phyloP scores from a whole-genome alignment of 2,113 vertebrate genomes.

The Taurulus bubalis region DNA sequence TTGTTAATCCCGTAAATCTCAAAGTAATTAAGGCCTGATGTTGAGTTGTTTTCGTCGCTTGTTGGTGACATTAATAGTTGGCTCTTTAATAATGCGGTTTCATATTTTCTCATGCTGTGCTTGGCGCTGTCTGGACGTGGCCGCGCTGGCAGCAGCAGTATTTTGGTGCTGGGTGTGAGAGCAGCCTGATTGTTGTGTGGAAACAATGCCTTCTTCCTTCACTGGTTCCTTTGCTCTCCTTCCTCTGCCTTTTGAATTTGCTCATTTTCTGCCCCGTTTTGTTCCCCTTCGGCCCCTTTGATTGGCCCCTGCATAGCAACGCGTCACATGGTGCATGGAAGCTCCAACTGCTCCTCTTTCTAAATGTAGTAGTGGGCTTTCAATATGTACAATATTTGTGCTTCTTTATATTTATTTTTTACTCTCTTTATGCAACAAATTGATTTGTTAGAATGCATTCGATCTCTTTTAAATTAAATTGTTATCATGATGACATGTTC shows the following conservation, averaged over 20 bases:
- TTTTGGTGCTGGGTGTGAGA: slow-evolving; percentile 47
- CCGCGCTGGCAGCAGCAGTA: slow-evolving; percentile 3
- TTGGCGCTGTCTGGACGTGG: slow-evolving; percentile 19
- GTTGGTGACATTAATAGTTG: not conserved
- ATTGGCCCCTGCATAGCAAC: slow-evolving; percentile 70
- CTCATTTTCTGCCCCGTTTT: slow-evolving; percentile 82
- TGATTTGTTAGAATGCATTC: not conserved
- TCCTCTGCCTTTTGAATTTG: slow-evolving; percentile 84
- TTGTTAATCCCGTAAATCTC: not conserved
- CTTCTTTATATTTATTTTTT: not conserved
- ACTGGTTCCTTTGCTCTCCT: slow-evolving; percentile 80
- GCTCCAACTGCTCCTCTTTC: slow-evolving; percentile 34
- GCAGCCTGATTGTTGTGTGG: slow-evolving; percentile 71
- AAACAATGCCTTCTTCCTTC: slow-evolving; percentile 84
- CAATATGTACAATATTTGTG: not conserved
- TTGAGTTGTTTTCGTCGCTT: not conserved
- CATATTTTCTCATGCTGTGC: not conserved
- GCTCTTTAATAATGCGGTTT: slow-evolving; percentile 15
- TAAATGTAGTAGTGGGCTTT: not conserved
- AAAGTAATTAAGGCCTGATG: not conserved
- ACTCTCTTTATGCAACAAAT: not conserved
- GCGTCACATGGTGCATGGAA: slow-evolving; percentile 50
- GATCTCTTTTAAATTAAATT: not conserved
- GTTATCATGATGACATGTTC: not conserved
- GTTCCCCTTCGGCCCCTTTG: slow-evolving; percentile 60